A percentile compares a stretch with the other conserved stretches of the same genome.
These are phyloP conservation scores for Acanthiza pusilla DNA, from an alignment of 2,797 vertebrate species.

Conservation along the genomic window DNA sequence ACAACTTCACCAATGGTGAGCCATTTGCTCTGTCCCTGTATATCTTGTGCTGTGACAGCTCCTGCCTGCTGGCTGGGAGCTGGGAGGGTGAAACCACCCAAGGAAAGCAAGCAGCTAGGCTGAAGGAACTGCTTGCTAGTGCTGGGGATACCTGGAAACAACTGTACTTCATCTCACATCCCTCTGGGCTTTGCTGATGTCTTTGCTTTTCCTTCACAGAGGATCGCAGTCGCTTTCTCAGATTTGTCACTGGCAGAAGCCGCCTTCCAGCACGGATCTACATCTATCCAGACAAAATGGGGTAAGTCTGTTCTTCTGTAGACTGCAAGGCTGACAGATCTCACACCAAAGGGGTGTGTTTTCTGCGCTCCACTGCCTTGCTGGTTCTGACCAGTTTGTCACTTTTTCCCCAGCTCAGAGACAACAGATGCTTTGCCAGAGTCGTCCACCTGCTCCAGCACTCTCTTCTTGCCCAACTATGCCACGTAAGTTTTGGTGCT, in stretches of 20 bases:
- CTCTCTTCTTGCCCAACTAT: constrained; percentile 94
- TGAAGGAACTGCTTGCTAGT: background rate
- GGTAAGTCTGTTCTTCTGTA: constrained; percentile 72
- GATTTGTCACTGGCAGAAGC: constrained; percentile 96
- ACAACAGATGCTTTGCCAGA: constrained; percentile 92
- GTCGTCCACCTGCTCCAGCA: constrained; percentile 96
- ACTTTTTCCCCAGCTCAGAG: constrained; percentile 75
- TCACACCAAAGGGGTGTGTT: background rate
- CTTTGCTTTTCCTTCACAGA: constrained; percentile 75
- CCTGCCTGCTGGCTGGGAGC: background rate
- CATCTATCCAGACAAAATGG: constrained; percentile 93
- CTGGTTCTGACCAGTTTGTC: constrained; percentile 25
- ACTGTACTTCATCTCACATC: background rate
- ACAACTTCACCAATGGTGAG: constrained; percentile 95
- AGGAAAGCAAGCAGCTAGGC: background rate
- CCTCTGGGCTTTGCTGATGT: background rate
- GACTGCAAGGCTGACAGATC: background rate
- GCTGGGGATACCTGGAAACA: background rate
- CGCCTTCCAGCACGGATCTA: constrained; percentile 96
- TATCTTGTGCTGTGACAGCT: background rate
- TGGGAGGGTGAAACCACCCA: background rate
- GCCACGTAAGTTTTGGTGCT: constrained; percentile 80
- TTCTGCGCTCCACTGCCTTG: background rate
- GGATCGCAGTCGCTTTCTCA: constrained; percentile 96
- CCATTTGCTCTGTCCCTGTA: background rate